Evolutionary conservation across 2,888 invertebrate genomes (phyloP).

Genomic region (Aquatica leii): DNA sequence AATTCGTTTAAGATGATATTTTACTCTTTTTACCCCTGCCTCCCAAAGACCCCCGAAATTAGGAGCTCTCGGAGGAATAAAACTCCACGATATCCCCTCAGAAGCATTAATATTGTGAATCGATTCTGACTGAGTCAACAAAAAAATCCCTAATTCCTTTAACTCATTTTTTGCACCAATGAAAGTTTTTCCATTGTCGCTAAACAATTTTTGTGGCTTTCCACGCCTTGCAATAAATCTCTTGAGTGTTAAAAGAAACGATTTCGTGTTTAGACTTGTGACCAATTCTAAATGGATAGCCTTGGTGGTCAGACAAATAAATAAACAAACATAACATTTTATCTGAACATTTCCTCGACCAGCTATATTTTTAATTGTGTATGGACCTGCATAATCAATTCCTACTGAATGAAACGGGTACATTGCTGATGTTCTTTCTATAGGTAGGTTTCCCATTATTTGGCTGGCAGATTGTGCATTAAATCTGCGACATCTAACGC

Average conservation of each 20-base stretch:
- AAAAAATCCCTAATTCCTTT: not conserved
- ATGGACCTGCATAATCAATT: constrained; percentile 45
- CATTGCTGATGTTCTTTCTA: constrained; percentile 11
- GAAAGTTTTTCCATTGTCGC: not conserved
- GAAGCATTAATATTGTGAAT: not conserved
- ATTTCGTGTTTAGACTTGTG: constrained; percentile 44
- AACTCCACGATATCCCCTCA: constrained; percentile 46
- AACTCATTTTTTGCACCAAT: not conserved
- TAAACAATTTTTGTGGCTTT: not conserved
- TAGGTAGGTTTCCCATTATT: constrained; percentile 35
- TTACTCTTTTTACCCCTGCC: constrained; percentile 41
- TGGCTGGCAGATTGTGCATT: constrained; percentile 24
- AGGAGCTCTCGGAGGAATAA: constrained; percentile 48
- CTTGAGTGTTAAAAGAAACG: constrained; percentile 48
- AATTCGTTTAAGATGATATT: constrained; percentile 10
- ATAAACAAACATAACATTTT: constrained; percentile 46
- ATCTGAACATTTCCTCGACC: constrained; percentile 31
- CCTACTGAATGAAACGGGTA: constrained; percentile 32
- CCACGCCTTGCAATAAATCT: constrained; percentile 49
- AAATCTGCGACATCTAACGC: constrained; percentile 24
- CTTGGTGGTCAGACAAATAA: constrained; percentile 46
- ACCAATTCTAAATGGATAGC: constrained; percentile 51
- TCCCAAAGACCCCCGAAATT: constrained; percentile 55
- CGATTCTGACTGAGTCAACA: not conserved
- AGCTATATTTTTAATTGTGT: constrained; percentile 33